Percentiles rank a stretch among this genome's conserved stretches.
phyloP scores from a whole-genome alignment of 1,140 invertebrate genomes.

The Bombus difficillimus region DNA sequence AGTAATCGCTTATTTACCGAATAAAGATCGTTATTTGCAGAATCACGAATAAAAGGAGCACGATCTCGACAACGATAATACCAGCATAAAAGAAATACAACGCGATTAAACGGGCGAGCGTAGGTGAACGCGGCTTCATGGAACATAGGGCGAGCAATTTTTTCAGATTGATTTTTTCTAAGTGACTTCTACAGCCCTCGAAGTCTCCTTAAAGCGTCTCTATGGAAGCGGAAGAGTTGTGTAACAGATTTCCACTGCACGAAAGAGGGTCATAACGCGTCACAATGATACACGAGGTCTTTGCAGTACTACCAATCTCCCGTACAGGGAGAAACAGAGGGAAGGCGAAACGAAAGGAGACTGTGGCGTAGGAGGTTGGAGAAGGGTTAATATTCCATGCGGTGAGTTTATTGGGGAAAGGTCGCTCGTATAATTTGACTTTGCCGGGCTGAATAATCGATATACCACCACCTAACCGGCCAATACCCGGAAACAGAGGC shows the following conservation, averaged over 20 bases:
- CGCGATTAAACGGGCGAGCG: background rate
- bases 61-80: background rate
- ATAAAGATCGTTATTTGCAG: background rate
- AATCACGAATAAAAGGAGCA: background rate
- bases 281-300: conserved; percentile 48
- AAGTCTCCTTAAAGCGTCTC: conserved; percentile 13
- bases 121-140: too few relatives aligned
- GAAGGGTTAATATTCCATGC: conserved; percentile 56
- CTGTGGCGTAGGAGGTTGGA: background rate
- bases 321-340: background rate
- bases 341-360: background rate
- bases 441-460: conserved; percentile 77
- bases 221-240: conserved; percentile 18
- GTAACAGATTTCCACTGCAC: conserved; percentile 46
- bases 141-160: background rate
- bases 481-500: conserved; percentile 74
- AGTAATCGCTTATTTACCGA: background rate
- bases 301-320: background rate
- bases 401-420: conserved; percentile 64
- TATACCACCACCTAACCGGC: conserved; percentile 53
- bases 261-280: conserved; percentile 46
- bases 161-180: conserved; percentile 26
- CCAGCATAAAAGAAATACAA: background rate
- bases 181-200: background rate
- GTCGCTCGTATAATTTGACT: conserved; percentile 77